Conservation (phyloP, 2,888 invertebrate genomes). For the Odontocerum albicorne region DNA sequence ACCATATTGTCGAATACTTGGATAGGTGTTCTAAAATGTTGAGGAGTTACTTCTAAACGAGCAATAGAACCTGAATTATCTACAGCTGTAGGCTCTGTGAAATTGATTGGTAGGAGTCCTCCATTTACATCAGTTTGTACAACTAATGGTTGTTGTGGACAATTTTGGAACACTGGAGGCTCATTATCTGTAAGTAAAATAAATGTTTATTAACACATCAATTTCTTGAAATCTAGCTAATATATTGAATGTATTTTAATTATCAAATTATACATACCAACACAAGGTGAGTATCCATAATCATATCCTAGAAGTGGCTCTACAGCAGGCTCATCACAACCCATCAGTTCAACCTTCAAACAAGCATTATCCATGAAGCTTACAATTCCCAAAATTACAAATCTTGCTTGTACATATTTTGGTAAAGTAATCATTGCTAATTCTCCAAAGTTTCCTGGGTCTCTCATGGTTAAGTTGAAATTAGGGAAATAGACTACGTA, state of each 20-base stretch:
- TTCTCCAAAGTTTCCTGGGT: slow-evolving; percentile 96
- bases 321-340: slow-evolving; percentile 83
- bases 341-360: slow-evolving; percentile 93
- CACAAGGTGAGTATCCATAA: slow-evolving; percentile 91
- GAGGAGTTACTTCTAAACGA: slow-evolving; percentile 88
- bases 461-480: slow-evolving; percentile 90
- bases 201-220: background rate
- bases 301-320: slow-evolving; percentile 90
- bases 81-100: slow-evolving; percentile 90
- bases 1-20: slow-evolving; percentile 89
- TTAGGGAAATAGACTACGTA: slow-evolving; percentile 97
- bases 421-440: slow-evolving; percentile 94
- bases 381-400: slow-evolving; percentile 92
- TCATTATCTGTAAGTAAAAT: slow-evolving; percentile 73
- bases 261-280: slow-evolving; percentile 59
- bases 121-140: slow-evolving; percentile 88
- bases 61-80: slow-evolving; percentile 96
- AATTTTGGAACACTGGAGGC: slow-evolving; percentile 95
- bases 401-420: slow-evolving; percentile 90
- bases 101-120: slow-evolving; percentile 88
- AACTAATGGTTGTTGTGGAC: slow-evolving; percentile 89
- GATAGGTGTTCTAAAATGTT: slow-evolving; percentile 86
- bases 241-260: background rate
- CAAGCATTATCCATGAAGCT: slow-evolving; percentile 97
- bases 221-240: background rate